Conservation (phyloP, 2,888 invertebrate genomes). For the Cephalotes varians region DNA sequence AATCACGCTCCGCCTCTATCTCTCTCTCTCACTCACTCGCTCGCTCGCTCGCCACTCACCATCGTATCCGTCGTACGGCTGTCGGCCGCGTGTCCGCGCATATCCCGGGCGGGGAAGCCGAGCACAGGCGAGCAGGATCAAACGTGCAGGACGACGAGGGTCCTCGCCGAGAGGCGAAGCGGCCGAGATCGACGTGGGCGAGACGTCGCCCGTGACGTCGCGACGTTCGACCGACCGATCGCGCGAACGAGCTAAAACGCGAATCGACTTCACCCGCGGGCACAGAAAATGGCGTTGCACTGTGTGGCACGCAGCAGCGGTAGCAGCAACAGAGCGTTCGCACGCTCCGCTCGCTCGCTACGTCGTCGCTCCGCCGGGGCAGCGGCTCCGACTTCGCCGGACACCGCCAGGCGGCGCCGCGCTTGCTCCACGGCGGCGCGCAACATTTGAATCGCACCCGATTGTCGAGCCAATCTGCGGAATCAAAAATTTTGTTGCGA, state of each 20-base stretch:
- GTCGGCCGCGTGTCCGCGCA: constrained; percentile 77
- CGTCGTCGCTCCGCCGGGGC: constrained; percentile 37
- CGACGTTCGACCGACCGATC: constrained; percentile 23
- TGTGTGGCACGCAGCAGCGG: constrained; percentile 45
- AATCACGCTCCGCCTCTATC: neutral
- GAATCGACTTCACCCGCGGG: constrained; percentile 68
- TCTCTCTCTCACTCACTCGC: neutral
- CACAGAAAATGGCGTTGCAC: constrained; percentile 78
- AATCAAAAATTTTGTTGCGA: too few species aligned
- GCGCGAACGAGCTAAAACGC: constrained; percentile 34
- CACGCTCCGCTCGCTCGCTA: constrained; percentile 19
- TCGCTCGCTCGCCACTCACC: constrained; percentile 72
- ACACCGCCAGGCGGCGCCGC: constrained; percentile 20
- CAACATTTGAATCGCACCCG: neutral
- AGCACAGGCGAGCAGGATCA: neutral
- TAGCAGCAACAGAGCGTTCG: constrained; percentile 10
- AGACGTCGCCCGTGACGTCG: constrained; percentile 29
- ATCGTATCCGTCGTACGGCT: constrained; percentile 74
- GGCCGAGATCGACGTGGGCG: constrained; percentile 10
- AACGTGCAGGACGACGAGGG: neutral
- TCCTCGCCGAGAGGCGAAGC: neutral
- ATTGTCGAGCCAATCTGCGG: too few species aligned
- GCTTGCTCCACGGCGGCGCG: neutral
- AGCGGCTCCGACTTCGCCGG: constrained; percentile 23
- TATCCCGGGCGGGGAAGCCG: constrained; percentile 68